phyloP scores from a whole-genome alignment of 2,888 invertebrate genomes.

The Hipparchia sbordonii region DNA sequence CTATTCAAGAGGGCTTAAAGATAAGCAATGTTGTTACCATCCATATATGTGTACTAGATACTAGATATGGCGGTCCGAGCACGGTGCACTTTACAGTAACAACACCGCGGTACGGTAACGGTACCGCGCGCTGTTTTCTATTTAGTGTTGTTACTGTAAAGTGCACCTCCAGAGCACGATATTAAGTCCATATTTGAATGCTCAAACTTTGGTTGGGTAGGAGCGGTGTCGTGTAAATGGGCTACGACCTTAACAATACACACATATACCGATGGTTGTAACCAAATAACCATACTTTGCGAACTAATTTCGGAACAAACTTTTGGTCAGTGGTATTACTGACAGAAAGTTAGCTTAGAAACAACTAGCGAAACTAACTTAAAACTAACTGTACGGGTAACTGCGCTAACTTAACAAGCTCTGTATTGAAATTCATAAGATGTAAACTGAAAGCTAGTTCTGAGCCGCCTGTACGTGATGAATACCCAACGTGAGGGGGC shows the following conservation, averaged over 20 bases:
- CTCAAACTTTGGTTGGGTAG: too few species aligned
- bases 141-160: too few species aligned
- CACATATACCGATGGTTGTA: neutral
- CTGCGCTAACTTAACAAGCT: constrained; percentile 12
- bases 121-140: too few species aligned
- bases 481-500: neutral
- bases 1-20: neutral
- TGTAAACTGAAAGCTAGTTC: constrained; percentile 12
- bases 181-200: too few species aligned
- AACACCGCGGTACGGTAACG: too few species aligned
- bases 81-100: too few species aligned
- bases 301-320: constrained; percentile 6
- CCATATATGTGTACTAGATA: too few species aligned
- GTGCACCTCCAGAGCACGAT: too few species aligned
- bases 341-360: constrained; percentile 10
- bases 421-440: constrained; percentile 14
- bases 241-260: too few species aligned
- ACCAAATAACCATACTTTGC: neutral
- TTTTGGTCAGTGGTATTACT: constrained; percentile 12
- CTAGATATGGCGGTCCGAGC: too few species aligned
- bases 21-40: neutral
- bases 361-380: constrained; percentile 13
- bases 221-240: too few species aligned
- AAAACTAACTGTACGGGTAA: constrained; percentile 17
- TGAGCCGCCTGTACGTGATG: neutral